phyloP scores from a whole-genome alignment of 37 sponge, comb jelly and placozoan species.

The Ephydatia muelleri region DNA sequence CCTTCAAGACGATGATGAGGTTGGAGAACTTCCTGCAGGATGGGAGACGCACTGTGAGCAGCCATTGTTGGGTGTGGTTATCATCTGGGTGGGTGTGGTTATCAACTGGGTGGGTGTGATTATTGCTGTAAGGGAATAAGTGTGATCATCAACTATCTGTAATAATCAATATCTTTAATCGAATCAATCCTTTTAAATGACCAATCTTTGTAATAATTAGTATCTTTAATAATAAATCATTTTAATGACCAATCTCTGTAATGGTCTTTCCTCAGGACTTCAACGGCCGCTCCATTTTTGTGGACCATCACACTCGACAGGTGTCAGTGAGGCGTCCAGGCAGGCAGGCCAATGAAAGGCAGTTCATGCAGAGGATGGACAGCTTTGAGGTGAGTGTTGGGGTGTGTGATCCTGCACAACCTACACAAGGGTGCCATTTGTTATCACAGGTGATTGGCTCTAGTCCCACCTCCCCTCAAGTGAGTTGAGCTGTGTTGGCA shows the following conservation, averaged over 20 bases:
- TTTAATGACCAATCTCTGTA: too few species aligned
- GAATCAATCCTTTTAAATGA: background rate
- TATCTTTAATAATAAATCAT: too few species aligned
- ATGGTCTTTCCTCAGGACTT: slow-evolving; percentile 58
- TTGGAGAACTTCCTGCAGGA: slow-evolving; percentile 52
- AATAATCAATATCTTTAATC: background rate
- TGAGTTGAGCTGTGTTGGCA: too few species aligned
- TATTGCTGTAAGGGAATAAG: too few species aligned
- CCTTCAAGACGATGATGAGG: too few species aligned
- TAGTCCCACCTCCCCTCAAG: too few species aligned
- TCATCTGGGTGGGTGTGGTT: background rate
- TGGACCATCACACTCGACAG: slow-evolving; percentile 39
- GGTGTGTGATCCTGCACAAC: background rate
- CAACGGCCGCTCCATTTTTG: slow-evolving; percentile 59
- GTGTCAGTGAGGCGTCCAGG: slow-evolving; percentile 34
- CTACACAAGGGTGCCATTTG: too few species aligned
- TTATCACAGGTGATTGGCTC: background rate
- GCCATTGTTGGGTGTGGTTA: background rate
- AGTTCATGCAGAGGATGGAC: slow-evolving; percentile 7
- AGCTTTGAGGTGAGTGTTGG: slow-evolving; percentile 17
- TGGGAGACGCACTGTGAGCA: slow-evolving; percentile 80
- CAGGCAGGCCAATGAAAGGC: background rate
- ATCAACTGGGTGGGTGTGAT: background rate
- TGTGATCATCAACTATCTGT: too few species aligned
- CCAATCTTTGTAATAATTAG: background rate